Evolutionary conservation across 2,113 vertebrate species (phyloP), one percentile per base, ranked within the genome.

Genomic region (Otolemur garnettii): DNA sequence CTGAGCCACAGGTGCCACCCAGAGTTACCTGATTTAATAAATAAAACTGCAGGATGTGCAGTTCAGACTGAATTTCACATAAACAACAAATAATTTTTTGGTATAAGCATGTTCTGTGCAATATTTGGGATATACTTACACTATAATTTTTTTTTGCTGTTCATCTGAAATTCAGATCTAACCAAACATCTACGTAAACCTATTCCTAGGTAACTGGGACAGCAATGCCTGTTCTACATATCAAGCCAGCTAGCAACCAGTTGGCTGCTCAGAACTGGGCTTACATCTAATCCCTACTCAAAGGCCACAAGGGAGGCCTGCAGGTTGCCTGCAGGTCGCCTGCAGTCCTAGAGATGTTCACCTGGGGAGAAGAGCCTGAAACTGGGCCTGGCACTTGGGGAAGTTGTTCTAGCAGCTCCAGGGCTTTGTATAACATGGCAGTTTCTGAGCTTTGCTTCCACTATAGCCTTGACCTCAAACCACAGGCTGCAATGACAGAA

Each of bases 121-220:
- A 30, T 55, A 82, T 60, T 35, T 82, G 77, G 5, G 45, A 62
- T 55, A 78, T 12, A 38, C 7, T 74, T 91, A 62, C 10, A n/a
- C 33, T 38, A 17, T 50, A 13, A 87, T 45, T 64, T 38, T 38
- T 38, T 38, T 71, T 71, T 92, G 35, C 24, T 50, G 42, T 78
- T 91, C 78, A 30, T 45, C 13, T 87, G 60, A 77, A 90, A 78
- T 78, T 64, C 24, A 94, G 11, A 62, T 92, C 81, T 90, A 86
- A 64, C 21, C 38, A 12, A n/a, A 50, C 0, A 9, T 71, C 62
- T 60, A 24, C 26, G 26, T 33, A 18, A 38, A 7, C 81, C 72
- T 55, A 14, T 59, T 74, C 88, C 45, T 1, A 45, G 66, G 3
- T 50, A 59, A 80, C 2, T 15, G 38, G 57, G 3, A 50, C 8